Evolutionary conservation across 2,888 invertebrate species (phyloP).

Genomic region (Spisula subtruncata): DNA sequence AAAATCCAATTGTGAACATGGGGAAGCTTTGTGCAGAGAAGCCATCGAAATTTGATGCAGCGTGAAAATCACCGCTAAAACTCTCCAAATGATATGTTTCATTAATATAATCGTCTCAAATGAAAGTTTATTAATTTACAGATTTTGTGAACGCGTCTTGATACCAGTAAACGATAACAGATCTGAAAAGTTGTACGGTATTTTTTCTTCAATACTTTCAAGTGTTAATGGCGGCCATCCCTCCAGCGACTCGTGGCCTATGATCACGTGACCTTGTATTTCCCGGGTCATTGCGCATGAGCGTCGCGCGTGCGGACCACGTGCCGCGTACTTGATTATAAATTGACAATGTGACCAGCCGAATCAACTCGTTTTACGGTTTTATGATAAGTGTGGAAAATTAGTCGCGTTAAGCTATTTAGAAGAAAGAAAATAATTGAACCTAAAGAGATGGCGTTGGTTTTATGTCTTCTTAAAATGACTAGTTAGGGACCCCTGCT

Average conservation of each 20-base stretch:
- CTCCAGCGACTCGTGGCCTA: slow-evolving; percentile 49
- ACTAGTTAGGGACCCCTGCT: slow-evolving; percentile 59
- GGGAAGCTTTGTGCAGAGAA: slow-evolving; percentile 38
- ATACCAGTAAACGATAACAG: slow-evolving; percentile 36
- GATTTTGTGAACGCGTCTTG: slow-evolving; percentile 54
- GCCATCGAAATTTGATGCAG: slow-evolving; percentile 55
- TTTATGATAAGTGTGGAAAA: slow-evolving; percentile 71
- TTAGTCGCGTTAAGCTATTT: slow-evolving; percentile 70
- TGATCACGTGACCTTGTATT: slow-evolving; percentile 71
- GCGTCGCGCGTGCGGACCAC: slow-evolving; percentile 72
- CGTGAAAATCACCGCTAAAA: slow-evolving; percentile 53
- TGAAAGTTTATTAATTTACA: slow-evolving; percentile 62
- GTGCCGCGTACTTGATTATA: slow-evolving; percentile 72
- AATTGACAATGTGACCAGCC: slow-evolving; percentile 65
- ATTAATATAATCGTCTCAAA: slow-evolving; percentile 54
- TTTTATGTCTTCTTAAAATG: slow-evolving; percentile 60
- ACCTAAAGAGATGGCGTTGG: slow-evolving; percentile 35
- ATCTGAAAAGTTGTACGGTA: slow-evolving; percentile 52
- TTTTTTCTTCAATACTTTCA: slow-evolving; percentile 53
- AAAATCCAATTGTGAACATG: slow-evolving; percentile 46
- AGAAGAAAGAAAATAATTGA: slow-evolving; percentile 68
- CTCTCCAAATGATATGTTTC: slow-evolving; percentile 66
- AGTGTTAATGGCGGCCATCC: slow-evolving; percentile 44
- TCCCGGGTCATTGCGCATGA: slow-evolving; percentile 70
- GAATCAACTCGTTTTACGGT: slow-evolving; percentile 69